These are phyloP conservation scores for Drosophila planitibia DNA, from an alignment of 2,888 invertebrate species.

Conservation along the genomic window DNA sequence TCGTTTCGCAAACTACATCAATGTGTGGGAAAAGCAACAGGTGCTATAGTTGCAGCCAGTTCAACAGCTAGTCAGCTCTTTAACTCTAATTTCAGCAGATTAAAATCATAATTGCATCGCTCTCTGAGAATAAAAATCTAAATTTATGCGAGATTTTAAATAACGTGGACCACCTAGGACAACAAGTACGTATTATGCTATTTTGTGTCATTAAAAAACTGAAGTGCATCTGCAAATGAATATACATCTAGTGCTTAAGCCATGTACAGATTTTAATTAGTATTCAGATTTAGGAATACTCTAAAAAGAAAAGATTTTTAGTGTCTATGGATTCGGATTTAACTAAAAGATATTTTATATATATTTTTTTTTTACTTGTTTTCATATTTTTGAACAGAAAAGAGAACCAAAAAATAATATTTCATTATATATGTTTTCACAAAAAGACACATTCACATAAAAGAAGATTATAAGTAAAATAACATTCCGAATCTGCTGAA, in stretches of 20 bases:
- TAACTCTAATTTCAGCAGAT: constrained; percentile 65
- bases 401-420: neutral
- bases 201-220: neutral
- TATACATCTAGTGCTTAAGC: neutral
- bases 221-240: neutral
- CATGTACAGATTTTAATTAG: neutral
- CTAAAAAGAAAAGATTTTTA: neutral
- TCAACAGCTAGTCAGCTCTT: constrained; percentile 10
- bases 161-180: neutral
- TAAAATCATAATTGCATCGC: constrained; percentile 60
- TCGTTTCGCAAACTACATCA: constrained; percentile 51
- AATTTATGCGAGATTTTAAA: constrained; percentile 17
- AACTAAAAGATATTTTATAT: neutral
- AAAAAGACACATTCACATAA: neutral
- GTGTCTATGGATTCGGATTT: neutral
- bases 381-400: neutral
- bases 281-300: neutral
- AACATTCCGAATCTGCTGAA: neutral
- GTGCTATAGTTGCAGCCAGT: constrained; percentile 60
- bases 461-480: neutral
- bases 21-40: constrained; percentile 81
- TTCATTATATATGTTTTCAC: neutral
- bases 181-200: neutral
- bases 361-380: neutral
- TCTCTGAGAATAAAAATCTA: constrained; percentile 13